Evolutionary conservation across 2,888 invertebrate genomes (phyloP).

Genomic region (Lithophane leautieri): DNA sequence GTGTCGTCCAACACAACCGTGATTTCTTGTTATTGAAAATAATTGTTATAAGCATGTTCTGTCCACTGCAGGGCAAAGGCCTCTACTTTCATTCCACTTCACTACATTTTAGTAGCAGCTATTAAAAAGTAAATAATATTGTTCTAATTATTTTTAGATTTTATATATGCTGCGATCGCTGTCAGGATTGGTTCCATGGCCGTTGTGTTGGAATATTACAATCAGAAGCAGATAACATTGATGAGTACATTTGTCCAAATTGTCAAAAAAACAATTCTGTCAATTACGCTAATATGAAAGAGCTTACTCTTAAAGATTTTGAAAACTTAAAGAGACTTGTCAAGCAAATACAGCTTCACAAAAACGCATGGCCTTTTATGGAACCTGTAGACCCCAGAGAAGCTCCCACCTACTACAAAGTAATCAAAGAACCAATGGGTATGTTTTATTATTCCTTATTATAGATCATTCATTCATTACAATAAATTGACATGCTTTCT

Average conservation of each 20-base stretch:
- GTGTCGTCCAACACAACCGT: not conserved
- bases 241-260: constrained; percentile 98
- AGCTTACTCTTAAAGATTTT: constrained; percentile 94
- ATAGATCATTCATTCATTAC: not conserved
- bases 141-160: constrained; percentile 91
- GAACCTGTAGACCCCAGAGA: constrained; percentile 98
- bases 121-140: not conserved
- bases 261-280: constrained; percentile 97
- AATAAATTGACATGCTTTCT: constrained; percentile 9
- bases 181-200: constrained; percentile 99
- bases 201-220: constrained; percentile 98
- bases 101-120: not conserved
- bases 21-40: not conserved
- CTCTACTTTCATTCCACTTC: not conserved
- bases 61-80: too few species aligned
- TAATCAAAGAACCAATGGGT: constrained; percentile 99
- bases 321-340: constrained; percentile 95
- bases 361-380: constrained; percentile 99
- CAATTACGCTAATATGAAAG: constrained; percentile 97
- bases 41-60: not conserved
- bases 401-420: constrained; percentile 99
- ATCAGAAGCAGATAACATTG: constrained; percentile 98
- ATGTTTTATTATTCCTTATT: constrained; percentile 76
- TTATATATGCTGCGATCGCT: constrained; percentile 99
- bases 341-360: constrained; percentile 97